Conservation (phyloP, 1,140 invertebrate species). For the Drosophila cardini region DNA sequence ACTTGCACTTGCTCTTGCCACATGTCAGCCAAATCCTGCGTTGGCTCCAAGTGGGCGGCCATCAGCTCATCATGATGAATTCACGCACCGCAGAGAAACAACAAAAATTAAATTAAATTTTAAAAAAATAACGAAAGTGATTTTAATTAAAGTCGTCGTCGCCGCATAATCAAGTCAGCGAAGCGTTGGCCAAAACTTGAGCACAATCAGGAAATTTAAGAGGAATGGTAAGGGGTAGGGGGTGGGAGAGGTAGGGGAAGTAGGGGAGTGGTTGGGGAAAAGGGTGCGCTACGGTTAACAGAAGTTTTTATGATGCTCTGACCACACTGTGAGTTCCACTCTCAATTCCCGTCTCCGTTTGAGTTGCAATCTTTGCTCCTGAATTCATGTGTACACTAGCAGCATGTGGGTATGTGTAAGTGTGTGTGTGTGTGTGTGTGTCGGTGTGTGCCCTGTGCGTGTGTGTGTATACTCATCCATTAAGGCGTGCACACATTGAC, state of each 20-base stretch:
- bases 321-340: not conserved
- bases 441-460: not conserved
- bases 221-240: not conserved
- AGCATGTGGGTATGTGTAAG: not conserved
- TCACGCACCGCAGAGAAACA: constrained; percentile 53
- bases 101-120: too few relatives aligned
- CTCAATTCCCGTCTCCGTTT: not conserved
- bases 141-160: constrained; percentile 66
- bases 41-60: constrained; percentile 32
- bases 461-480: constrained; percentile 73
- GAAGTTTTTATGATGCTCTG: constrained; percentile 51
- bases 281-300: constrained; percentile 18
- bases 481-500: constrained; percentile 81
- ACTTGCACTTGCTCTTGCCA: constrained; percentile 64
- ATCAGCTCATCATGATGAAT: constrained; percentile 46
- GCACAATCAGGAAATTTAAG: constrained; percentile 56
- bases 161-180: constrained; percentile 70
- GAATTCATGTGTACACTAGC: constrained; percentile 16
- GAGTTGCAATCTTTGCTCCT: constrained; percentile 30
- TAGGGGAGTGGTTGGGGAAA: too few relatives aligned
- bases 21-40: constrained; percentile 45
- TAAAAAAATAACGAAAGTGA: constrained; percentile 11
- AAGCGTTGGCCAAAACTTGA: constrained; percentile 67
- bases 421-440: constrained; percentile 5
- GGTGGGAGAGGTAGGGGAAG: too few relatives aligned